These are phyloP conservation scores for Campoletis raptor DNA, from an alignment of 2,888 invertebrate species.

Conservation along the genomic window DNA sequence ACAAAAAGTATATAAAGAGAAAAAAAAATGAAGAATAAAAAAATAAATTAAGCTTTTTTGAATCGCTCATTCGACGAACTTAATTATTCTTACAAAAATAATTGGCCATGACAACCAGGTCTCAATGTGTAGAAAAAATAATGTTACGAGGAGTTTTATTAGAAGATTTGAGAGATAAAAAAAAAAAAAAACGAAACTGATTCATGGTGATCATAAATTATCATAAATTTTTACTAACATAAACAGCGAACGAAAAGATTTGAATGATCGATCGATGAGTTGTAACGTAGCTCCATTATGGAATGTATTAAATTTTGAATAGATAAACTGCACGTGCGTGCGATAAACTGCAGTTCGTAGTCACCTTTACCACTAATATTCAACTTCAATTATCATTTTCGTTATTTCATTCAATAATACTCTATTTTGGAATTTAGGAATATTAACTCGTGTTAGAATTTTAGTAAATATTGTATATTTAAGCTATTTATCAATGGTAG, in stretches of 20 bases:
- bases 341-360: background rate
- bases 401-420: background rate
- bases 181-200: background rate
- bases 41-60: slow-evolving; percentile 1
- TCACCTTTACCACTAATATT: background rate
- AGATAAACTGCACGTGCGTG: slow-evolving; percentile 13
- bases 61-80: background rate
- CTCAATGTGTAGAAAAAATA: background rate
- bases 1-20: background rate
- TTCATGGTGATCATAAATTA: background rate
- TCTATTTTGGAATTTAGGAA: background rate
- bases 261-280: background rate
- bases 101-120: slow-evolving; percentile 18
- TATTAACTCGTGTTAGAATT: background rate
- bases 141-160: background rate
- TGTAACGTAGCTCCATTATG: background rate
- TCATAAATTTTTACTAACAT: background rate
- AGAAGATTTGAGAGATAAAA: background rate
- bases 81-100: slow-evolving; percentile 6
- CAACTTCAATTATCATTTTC: slow-evolving; percentile 4
- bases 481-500: background rate
- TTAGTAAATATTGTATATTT: background rate
- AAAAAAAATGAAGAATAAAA: background rate
- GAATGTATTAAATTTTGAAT: background rate
- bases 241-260: background rate